Evolutionary conservation across 92 coral and sea anemone species (phyloP).

Genomic region (Porites divaricata): DNA sequence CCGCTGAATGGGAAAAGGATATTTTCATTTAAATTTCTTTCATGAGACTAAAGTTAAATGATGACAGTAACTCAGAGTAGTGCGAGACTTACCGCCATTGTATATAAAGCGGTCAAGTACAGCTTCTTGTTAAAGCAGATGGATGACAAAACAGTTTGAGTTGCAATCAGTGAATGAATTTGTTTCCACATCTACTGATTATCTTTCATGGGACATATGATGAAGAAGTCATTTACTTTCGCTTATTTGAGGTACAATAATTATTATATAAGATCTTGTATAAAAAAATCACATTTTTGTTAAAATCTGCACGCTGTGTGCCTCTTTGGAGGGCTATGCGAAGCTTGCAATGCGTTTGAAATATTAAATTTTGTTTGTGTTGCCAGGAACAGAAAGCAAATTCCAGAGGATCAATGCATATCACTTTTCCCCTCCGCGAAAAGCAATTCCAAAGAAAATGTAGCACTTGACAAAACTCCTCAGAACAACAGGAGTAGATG

Average conservation of each 20-base stretch:
- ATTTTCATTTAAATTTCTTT: background rate
- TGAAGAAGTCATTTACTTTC: background rate
- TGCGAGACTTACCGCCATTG: too few relatives aligned
- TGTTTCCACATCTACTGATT: background rate
- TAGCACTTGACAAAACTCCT: slow-evolving; percentile 50
- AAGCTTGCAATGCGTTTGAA: background rate
- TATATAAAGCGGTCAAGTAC: too few relatives aligned
- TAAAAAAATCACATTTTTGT: background rate
- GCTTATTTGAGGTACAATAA: too few relatives aligned
- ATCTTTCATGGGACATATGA: background rate
- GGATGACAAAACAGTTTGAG: too few relatives aligned
- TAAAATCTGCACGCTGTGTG: background rate
- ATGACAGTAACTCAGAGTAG: too few relatives aligned
- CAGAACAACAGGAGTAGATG: slow-evolving; percentile 32
- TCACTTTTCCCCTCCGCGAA: slow-evolving; percentile 61
- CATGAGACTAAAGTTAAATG: background rate
- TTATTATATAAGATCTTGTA: background rate
- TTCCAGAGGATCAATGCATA: slow-evolving; percentile 52
- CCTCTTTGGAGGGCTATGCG: too few relatives aligned
- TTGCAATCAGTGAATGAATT: background rate
- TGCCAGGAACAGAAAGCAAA: slow-evolving; percentile 29
- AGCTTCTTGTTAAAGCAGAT: too few relatives aligned
- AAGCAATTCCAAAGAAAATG: slow-evolving; percentile 32
- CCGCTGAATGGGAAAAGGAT: background rate
- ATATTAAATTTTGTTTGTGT: slow-evolving; percentile 21